These are phyloP conservation scores for Erythrolamprus reginae DNA, from an alignment of 2,113 vertebrate species.

Conservation along the genomic window DNA sequence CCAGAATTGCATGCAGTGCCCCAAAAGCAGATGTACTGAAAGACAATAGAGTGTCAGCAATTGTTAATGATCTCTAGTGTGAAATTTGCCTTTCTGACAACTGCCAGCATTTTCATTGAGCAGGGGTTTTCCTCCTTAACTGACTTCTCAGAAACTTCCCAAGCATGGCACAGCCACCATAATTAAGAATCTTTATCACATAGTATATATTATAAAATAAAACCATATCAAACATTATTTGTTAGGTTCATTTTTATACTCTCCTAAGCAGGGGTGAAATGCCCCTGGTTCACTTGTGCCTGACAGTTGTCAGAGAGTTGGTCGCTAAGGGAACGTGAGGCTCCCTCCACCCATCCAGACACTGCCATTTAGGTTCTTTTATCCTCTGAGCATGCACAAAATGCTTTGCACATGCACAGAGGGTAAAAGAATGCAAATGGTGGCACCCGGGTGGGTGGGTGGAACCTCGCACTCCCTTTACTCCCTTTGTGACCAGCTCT, in stretches of 20 bases:
- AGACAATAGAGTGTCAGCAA: not conserved
- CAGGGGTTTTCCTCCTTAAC: not conserved
- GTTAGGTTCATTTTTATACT: not conserved
- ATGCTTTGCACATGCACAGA: too few species aligned
- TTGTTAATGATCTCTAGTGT: not conserved
- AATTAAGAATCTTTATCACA: not conserved
- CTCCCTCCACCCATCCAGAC: too few species aligned
- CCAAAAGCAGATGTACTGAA: not conserved
- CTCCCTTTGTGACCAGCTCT: too few species aligned
- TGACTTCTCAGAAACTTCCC: not conserved
- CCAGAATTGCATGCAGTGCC: not conserved
- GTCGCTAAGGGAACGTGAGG: too few species aligned
- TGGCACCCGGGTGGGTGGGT: too few species aligned
- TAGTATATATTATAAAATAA: not conserved
- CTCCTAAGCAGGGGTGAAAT: too few species aligned
- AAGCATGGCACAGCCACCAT: not conserved
- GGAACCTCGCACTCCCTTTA: too few species aligned
- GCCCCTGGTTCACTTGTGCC: too few species aligned
- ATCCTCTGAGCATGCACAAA: too few species aligned
- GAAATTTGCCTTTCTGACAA: not conserved
- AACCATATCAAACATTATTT: not conserved
- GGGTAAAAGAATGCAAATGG: too few species aligned
- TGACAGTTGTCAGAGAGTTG: too few species aligned
- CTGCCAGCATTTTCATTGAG: not conserved
- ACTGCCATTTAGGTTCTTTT: too few species aligned